A percentile compares a stretch with the other conserved stretches of the same genome.
Evolutionary conservation across 2,797 vertebrate genomes (phyloP).

Genomic region (Amphiprion clarkii): DNA sequence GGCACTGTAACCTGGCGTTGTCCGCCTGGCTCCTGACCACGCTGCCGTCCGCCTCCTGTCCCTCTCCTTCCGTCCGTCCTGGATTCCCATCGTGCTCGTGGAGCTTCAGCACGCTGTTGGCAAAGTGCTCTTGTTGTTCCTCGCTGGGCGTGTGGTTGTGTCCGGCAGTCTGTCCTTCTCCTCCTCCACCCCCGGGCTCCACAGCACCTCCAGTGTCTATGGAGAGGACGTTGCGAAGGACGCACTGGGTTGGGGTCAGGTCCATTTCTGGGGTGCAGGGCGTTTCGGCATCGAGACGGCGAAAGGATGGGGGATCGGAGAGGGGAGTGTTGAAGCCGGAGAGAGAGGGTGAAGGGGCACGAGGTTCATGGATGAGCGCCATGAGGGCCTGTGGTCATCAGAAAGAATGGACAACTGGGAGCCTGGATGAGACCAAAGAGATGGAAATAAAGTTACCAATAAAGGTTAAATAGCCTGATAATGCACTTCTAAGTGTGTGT

Average conservation of each 20-base stretch:
- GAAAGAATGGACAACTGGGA: constrained; percentile 53
- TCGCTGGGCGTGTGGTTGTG: constrained; percentile 88
- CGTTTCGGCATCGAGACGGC: constrained; percentile 89
- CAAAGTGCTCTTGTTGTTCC: constrained; percentile 88
- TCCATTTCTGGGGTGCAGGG: constrained; percentile 95
- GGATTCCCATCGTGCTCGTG: constrained; percentile 86
- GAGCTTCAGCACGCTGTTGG: constrained; percentile 91
- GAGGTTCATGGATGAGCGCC: constrained; percentile 93
- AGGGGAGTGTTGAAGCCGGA: constrained; percentile 90
- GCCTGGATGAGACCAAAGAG: constrained; percentile 36
- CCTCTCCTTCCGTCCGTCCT: constrained; percentile 76
- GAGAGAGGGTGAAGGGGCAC: constrained; percentile 92
- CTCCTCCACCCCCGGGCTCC: constrained; percentile 67
- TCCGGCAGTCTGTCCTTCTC: constrained; percentile 67
- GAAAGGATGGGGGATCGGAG: constrained; percentile 88
- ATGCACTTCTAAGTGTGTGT: constrained; percentile 7
- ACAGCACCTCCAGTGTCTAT: constrained; percentile 85
- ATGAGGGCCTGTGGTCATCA: constrained; percentile 82
- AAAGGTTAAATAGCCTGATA: constrained; percentile 1
- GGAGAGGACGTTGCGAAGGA: constrained; percentile 92
- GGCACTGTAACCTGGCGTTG: constrained; percentile 86
- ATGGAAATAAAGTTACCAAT: constrained; percentile 22
- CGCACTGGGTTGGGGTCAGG: constrained; percentile 95
- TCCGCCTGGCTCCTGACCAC: constrained; percentile 80
- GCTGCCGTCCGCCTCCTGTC: constrained; percentile 70